Evolutionary conservation across 2,797 vertebrate genomes (phyloP).

Genomic region (Acrossocheilus fasciatus): DNA sequence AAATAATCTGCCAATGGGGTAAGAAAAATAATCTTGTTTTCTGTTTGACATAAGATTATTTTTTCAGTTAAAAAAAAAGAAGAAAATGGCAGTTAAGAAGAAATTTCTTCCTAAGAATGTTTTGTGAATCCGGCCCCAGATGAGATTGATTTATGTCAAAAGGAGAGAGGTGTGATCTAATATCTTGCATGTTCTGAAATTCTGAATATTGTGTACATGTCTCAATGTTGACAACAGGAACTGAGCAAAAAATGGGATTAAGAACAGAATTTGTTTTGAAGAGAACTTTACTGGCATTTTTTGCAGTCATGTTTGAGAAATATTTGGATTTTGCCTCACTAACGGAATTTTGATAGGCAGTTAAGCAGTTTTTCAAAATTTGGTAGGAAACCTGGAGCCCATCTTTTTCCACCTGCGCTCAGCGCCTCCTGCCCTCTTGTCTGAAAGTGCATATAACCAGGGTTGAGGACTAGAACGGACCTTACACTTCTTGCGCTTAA

Average conservation of each 20-base stretch:
- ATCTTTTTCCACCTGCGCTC: background rate
- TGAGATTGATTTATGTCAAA: background rate
- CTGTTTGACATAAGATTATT: too few relatives aligned
- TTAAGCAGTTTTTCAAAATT: background rate
- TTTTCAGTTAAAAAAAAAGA: too few relatives aligned
- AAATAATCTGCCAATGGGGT: too few relatives aligned
- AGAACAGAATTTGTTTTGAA: background rate
- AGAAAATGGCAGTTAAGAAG: too few relatives aligned
- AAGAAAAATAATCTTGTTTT: too few relatives aligned
- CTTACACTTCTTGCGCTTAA: too few relatives aligned
- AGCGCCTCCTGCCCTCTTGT: background rate
- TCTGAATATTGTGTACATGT: background rate
- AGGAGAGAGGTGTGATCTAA: background rate
- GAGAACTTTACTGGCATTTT: background rate
- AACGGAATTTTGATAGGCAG: background rate
- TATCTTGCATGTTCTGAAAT: background rate
- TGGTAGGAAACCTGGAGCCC: background rate
- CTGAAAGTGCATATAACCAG: conserved; percentile 1
- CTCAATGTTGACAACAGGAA: background rate
- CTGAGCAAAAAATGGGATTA: background rate
- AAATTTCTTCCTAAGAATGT: too few relatives aligned
- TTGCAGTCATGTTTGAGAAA: background rate
- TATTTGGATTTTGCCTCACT: background rate
- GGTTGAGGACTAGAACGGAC: too few relatives aligned
- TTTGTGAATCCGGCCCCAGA: too few relatives aligned